Evolutionary conservation across 2,888 invertebrate genomes (phyloP), one percentile per base, ranked within the genome.

Genomic region (Oconnorella tubifera): DNA sequence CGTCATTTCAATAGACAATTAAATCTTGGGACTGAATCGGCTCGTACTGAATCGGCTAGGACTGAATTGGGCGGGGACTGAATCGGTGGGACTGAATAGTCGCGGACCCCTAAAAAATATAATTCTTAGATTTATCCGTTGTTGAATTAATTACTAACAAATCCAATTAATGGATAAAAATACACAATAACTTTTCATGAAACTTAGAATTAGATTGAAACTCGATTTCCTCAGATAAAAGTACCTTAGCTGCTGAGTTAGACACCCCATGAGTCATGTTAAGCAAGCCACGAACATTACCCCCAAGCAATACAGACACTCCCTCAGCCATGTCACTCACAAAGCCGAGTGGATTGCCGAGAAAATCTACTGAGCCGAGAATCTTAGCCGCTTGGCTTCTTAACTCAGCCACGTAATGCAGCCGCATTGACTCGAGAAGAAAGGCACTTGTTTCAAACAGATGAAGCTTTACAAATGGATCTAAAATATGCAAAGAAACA

Each of bases 231-330:
- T n/a, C n/a, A n/a, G n/a, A n/a, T n/a, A n/a, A n/a, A n/a, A n/a
- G n/a, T n/a, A 98, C 89, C 85, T 99, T 99, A 10, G 97, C 98
- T 0, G 98, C 91, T 0, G 97, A 94, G 84, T 98, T 97, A 3
- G 96, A 95, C 71, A 98, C 86, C 6, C 98, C 99, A 80, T 99
- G 98, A 0, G 98, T 92, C 3, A 99, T 91, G 82, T 96, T 97
- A 33, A 99, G 88, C 65, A 98, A 85, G 57, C 93, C 92, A 59
- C 89, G 89, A 0, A 98, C 90, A 79, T 92, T 94, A 48, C 95
- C 94, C 81, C 98, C 97, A 70, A 98, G 87, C 71, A 98, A 87
- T 0, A 93, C 93, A 1, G 92, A 89, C 33, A 98, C 89, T 33
- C 98, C 97, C 83, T 97, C 97, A 0, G 92, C 90, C 49, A 99